Evolutionary conservation across 2,888 invertebrate species (phyloP).

Genomic region (Willowsia nigromaculata): DNA sequence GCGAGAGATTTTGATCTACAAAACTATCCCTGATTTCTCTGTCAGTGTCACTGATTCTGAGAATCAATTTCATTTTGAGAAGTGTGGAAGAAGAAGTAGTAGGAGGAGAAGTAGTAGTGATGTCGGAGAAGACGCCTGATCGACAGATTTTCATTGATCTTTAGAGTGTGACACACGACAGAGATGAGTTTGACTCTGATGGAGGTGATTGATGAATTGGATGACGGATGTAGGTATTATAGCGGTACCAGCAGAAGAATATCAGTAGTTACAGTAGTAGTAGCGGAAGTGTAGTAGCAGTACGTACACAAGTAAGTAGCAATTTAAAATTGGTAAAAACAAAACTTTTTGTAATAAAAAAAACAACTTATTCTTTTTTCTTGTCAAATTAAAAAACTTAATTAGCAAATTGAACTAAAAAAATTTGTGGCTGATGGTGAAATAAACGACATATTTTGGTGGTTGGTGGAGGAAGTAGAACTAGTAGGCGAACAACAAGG

Average conservation of each 20-base stretch:
- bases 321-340: conserved; percentile 1
- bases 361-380: background rate
- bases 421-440: background rate
- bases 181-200: conserved; percentile 41
- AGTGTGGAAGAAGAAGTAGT: conserved; percentile 38
- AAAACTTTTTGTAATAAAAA: background rate
- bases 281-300: conserved; percentile 42
- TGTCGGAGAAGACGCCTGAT: conserved; percentile 49
- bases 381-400: background rate
- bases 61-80: conserved; percentile 34
- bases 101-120: conserved; percentile 58
- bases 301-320: conserved; percentile 40
- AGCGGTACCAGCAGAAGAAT: conserved; percentile 59
- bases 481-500: conserved; percentile 54
- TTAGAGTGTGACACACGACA: conserved; percentile 58
- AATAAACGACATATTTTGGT: background rate
- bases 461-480: conserved; percentile 41
- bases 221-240: conserved; percentile 64
- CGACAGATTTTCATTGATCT: background rate
- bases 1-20: conserved; percentile 64
- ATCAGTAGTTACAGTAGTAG: conserved; percentile 34
- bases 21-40: conserved; percentile 69
- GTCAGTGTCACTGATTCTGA: conserved; percentile 44
- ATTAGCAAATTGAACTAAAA: conserved; percentile 11
- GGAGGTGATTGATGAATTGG: conserved; percentile 57